Conservation (phyloP, 2,113 vertebrate genomes). For the Nothobranchius kuhntae region DNA sequence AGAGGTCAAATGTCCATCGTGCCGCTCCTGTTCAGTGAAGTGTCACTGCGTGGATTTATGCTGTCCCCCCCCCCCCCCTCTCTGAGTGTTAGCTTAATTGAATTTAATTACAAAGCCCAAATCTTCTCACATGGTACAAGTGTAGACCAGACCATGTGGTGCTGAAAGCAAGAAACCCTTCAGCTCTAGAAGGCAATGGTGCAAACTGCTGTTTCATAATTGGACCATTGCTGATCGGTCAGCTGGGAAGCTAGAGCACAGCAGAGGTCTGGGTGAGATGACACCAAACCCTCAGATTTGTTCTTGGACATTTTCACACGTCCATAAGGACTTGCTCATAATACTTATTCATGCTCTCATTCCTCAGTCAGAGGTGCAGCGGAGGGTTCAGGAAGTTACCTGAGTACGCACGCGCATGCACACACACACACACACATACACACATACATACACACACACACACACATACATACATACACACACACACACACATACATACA, state of each 20-base stretch:
- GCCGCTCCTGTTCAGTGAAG: too few species aligned
- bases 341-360: slow-evolving; percentile 29
- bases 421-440: slow-evolving; percentile 7
- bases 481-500: slow-evolving; percentile 2
- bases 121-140: too few species aligned
- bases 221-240: slow-evolving; percentile 23
- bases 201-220: too few species aligned
- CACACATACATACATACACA: neutral
- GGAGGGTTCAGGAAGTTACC: neutral
- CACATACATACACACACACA: neutral
- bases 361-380: slow-evolving; percentile 5
- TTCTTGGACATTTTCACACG: slow-evolving; percentile 64
- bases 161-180: too few species aligned
- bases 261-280: slow-evolving; percentile 29
- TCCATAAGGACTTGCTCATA: slow-evolving; percentile 60
- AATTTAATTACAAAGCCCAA: too few species aligned
- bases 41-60: too few species aligned
- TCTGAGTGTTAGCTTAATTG: too few species aligned
- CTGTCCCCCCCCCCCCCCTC: too few species aligned
- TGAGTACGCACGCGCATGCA: too few species aligned
- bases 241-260: slow-evolving; percentile 14
- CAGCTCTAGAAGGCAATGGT: too few species aligned
- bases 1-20: too few species aligned
- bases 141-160: too few species aligned
- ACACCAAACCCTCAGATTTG: slow-evolving; percentile 15